Evolutionary conservation across 2,113 vertebrate genomes (phyloP), one percentile per base, ranked within the genome.

Genomic region (Orientallactaga bullata): DNA sequence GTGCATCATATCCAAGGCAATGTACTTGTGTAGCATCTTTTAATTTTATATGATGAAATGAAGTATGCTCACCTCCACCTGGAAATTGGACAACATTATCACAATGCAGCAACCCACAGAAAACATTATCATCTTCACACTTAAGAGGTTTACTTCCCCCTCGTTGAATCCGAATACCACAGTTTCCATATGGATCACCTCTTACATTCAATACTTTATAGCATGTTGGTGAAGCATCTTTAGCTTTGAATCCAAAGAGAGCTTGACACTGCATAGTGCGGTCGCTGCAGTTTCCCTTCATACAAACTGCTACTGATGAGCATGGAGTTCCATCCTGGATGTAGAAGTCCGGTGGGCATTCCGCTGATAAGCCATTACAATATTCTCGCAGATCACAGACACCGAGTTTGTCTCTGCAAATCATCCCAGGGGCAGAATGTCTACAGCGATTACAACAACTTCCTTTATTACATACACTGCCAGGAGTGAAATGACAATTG

Each of bases 301-400:
- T 98, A 92, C 99, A 99, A 88, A 98, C 98, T 66, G 98, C 94
- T 83, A 82, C 58, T 11, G 94, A 4, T 35, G 91, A 55, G 91
- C 99, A 99, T 1, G 97, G 97, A 32, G 98, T 95, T 51, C 99
- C 99, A 73, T 99, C 98, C 96, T 99, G 98, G 39, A 98, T 1
- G 1, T 98, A 98, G 6, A 97, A 51, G 28, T 99, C 98, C 0
- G 17, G 2, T n/a, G 98, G 99, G 91, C 99, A 99, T 18, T 65
- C 0, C 3, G 97, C 42, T 0, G 97, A 98, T 16, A 88, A 97
- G 51, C 99, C 99, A 58, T 97, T 97, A 85, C 99, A 99, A 90
- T 98, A 99, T 95, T 99, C 99, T 0, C 98, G 96, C 23, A 99
- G 97, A 89, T 99, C 99, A 85, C 99, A 99, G 77, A 97, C 94